Percentiles rank a stretch among this genome's conserved stretches.
Conservation (phyloP, 92 coral and sea anemone species). For the Heliopora coerulea region DNA sequence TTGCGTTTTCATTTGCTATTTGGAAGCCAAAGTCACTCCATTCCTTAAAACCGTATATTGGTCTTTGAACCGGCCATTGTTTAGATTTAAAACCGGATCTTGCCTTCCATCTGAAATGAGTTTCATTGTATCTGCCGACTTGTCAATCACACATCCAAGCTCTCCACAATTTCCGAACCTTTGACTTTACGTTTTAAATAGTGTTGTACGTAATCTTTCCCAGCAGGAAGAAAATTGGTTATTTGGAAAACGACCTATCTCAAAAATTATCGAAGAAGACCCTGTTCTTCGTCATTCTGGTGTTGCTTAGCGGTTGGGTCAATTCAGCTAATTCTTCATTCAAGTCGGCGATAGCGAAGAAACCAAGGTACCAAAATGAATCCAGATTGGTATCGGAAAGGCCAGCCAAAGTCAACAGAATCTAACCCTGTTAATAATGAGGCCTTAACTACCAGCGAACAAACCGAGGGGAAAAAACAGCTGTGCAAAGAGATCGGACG, state of each 20-base stretch:
- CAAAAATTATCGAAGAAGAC: neutral
- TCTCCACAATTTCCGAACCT: too few species aligned
- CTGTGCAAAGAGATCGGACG: slow-evolving; percentile 71
- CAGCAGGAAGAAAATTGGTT: too few species aligned
- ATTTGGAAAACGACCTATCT: neutral
- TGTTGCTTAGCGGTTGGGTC: slow-evolving; percentile 5
- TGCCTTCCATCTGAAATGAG: neutral
- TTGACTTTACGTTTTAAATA: too few species aligned
- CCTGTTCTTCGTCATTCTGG: too few species aligned
- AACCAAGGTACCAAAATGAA: slow-evolving; percentile 11
- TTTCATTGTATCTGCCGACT: too few species aligned
- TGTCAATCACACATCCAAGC: too few species aligned
- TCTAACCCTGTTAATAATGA: slow-evolving; percentile 8
- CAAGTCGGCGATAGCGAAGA: neutral
- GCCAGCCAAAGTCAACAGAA: neutral
- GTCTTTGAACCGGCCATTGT: too few species aligned
- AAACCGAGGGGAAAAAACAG: slow-evolving; percentile 51
- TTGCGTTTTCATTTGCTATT: neutral
- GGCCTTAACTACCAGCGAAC: slow-evolving; percentile 14
- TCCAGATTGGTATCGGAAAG: slow-evolving; percentile 1
- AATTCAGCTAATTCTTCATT: slow-evolving; percentile 12
- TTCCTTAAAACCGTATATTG: too few species aligned
- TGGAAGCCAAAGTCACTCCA: too few species aligned
- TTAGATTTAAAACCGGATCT: neutral
- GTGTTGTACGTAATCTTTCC: too few species aligned